Percentiles rank a stretch among this genome's conserved stretches.
These are phyloP conservation scores for Ageneiosus marmoratus DNA, from an alignment of 2,113 vertebrate genomes.

Conservation along the genomic window DNA sequence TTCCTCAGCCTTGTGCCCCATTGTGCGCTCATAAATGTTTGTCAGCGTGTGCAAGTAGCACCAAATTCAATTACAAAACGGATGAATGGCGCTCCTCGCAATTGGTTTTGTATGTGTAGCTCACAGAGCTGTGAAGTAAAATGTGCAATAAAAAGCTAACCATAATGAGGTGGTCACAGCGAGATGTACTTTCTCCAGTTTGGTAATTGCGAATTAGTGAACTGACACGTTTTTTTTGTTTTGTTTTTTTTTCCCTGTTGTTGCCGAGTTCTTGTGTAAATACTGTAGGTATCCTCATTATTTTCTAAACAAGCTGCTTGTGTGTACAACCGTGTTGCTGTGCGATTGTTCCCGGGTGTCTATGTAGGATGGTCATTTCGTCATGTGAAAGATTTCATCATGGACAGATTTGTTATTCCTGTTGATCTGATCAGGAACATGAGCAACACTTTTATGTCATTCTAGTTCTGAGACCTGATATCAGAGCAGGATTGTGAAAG, in stretches of 20 bases:
- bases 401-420: constrained; percentile 63
- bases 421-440: constrained; percentile 72
- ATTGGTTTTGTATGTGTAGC: constrained; percentile 43
- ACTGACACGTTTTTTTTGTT: constrained; percentile 23
- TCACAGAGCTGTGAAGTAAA: constrained; percentile 64
- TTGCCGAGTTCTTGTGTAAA: neutral
- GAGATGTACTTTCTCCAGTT: constrained; percentile 37
- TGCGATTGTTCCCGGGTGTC: neutral
- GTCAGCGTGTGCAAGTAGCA: constrained; percentile 56
- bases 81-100: constrained; percentile 54
- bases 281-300: constrained; percentile 14
- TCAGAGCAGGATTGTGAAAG: constrained; percentile 50
- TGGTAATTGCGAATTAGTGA: constrained; percentile 25
- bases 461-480: too few species aligned
- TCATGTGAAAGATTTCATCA: constrained; percentile 63
- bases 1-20: constrained; percentile 38
- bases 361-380: constrained; percentile 25
- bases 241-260: neutral
- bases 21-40: constrained; percentile 64
- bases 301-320: neutral
- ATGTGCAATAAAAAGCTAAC: constrained; percentile 49
- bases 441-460: constrained; percentile 56
- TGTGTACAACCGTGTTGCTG: neutral
- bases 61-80: constrained; percentile 64
- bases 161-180: constrained; percentile 57